Base-by-base conservation (phyloP, 2,113 vertebrate genomes). In the Clinocottus analis region DNA sequence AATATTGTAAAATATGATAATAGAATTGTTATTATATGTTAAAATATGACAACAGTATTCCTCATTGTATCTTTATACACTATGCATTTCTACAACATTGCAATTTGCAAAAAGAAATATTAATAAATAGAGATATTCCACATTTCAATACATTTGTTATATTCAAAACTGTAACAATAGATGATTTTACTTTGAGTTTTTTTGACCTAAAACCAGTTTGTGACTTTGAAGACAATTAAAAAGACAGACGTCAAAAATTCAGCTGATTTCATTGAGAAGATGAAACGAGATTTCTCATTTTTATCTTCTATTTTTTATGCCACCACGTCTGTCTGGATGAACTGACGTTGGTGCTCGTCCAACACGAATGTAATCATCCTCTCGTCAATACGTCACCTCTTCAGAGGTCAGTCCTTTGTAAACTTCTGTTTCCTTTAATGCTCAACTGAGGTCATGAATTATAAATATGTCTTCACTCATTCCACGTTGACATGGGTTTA, bases 381-480 rank as follows among this genome's bases (percentile, higher is more conserved):
- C 29, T 71, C 17, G 39, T 62, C 56, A 58, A 17, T 37, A 3
- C 13, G 5, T 29, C 17, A 23, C 9, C 33, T 75, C 35, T 29
- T 68, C 19, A 13, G 21, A 35, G 41, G 56, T 33, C 56, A 60
- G 39, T 49, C 47, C 49, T 76, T 72, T 80, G 14, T 59, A 59
- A 60, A 8, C 31, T 45, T n/a, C 8, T 51, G 45, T 31, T 27
- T 6, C 2, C 8, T 23, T 59, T 47, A 61, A 16, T 64, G 60
- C 3, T 64, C 65, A 19, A 29, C 17, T 39, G 41, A 72, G 45
- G 61, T 58, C 16, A 35, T 77, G 23, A 70, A 23, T 37, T 73
- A 41, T 31, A 64, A 74, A 29, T 13, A n/a, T 21, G 59, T n/a
- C 13, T n/a, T 17, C 13, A 80, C 65, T 74, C 17, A 70, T 55